These are phyloP conservation scores for Boloria selene DNA, from an alignment of 2,888 invertebrate genomes.

Conservation along the genomic window DNA sequence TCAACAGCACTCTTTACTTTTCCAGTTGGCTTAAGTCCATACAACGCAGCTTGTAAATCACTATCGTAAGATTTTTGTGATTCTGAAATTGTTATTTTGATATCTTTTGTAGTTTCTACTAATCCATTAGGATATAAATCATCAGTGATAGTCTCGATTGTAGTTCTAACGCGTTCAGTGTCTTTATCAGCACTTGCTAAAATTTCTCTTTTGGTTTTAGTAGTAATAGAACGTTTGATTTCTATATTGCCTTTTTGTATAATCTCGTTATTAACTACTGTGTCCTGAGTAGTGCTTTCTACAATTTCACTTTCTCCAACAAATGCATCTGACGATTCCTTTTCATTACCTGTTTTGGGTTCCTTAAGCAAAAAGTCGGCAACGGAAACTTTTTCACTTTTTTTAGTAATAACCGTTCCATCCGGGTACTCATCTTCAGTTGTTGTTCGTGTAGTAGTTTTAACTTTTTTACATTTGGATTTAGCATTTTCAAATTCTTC, in stretches of 20 bases:
- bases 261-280: slow-evolving; percentile 67
- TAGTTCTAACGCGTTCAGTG: slow-evolving; percentile 82
- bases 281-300: slow-evolving; percentile 68
- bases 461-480: slow-evolving; percentile 60
- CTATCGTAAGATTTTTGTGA: slow-evolving; percentile 74
- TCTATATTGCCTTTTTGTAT: slow-evolving; percentile 59
- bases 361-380: slow-evolving; percentile 60
- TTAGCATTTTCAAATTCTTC: slow-evolving; percentile 63
- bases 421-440: slow-evolving; percentile 72
- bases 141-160: slow-evolving; percentile 76
- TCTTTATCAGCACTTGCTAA: slow-evolving; percentile 75
- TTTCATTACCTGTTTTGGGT: slow-evolving; percentile 44
- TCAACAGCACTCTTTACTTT: slow-evolving; percentile 71
- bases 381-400: slow-evolving; percentile 71
- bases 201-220: slow-evolving; percentile 74
- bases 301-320: slow-evolving; percentile 64
- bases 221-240: slow-evolving; percentile 71
- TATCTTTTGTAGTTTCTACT: slow-evolving; percentile 79
- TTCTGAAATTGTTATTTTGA: slow-evolving; percentile 78
- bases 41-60: slow-evolving; percentile 72
- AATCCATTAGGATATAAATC: slow-evolving; percentile 80
- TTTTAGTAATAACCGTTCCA: slow-evolving; percentile 69
- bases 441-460: slow-evolving; percentile 55
- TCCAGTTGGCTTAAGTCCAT: slow-evolving; percentile 68
- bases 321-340: slow-evolving; percentile 52